phyloP scores from a whole-genome alignment of 2,797 vertebrate genomes.

The Megalops cyprinoides region DNA sequence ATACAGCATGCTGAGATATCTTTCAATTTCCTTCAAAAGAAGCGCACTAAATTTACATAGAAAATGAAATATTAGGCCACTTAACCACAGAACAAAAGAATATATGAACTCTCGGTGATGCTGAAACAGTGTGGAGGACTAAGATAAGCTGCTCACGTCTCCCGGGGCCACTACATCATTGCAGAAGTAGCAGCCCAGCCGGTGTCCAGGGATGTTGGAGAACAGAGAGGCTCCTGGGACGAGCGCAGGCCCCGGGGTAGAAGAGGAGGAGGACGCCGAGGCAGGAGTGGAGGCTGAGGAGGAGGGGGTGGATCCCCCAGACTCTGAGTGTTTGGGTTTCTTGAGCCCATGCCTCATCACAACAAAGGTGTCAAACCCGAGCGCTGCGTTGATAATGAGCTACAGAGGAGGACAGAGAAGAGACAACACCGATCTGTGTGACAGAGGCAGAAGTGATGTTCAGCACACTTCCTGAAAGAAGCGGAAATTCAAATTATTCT shows the following conservation, averaged over 20 bases:
- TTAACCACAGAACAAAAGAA: background rate
- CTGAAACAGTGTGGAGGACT: too few species aligned
- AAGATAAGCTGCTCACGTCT: slow-evolving; percentile 80
- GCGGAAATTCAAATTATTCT: too few species aligned
- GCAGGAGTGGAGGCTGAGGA: slow-evolving; percentile 56
- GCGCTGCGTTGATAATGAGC: slow-evolving; percentile 93
- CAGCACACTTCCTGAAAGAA: too few species aligned
- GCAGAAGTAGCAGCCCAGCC: slow-evolving; percentile 98
- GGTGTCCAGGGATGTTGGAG: slow-evolving; percentile 97
- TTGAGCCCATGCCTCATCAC: slow-evolving; percentile 98
- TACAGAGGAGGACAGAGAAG: slow-evolving; percentile 56
- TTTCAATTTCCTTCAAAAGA: background rate
- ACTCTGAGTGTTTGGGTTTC: slow-evolving; percentile 71
- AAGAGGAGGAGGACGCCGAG: slow-evolving; percentile 72
- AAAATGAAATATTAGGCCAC: background rate
- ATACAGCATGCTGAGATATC: too few species aligned
- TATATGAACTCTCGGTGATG: background rate
- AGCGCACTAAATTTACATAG: background rate
- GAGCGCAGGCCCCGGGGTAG: slow-evolving; percentile 57
- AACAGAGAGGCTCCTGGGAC: slow-evolving; percentile 87
- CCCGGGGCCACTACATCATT: slow-evolving; percentile 98
- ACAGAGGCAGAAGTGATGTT: too few species aligned
- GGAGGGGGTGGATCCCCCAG: slow-evolving; percentile 68
- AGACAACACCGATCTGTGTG: too few species aligned
- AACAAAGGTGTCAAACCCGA: slow-evolving; percentile 98